A percentile compares a stretch with the other conserved stretches of the same genome.
phyloP scores from a whole-genome alignment of 2,797 vertebrate genomes.

The Coreius guichenoti region DNA sequence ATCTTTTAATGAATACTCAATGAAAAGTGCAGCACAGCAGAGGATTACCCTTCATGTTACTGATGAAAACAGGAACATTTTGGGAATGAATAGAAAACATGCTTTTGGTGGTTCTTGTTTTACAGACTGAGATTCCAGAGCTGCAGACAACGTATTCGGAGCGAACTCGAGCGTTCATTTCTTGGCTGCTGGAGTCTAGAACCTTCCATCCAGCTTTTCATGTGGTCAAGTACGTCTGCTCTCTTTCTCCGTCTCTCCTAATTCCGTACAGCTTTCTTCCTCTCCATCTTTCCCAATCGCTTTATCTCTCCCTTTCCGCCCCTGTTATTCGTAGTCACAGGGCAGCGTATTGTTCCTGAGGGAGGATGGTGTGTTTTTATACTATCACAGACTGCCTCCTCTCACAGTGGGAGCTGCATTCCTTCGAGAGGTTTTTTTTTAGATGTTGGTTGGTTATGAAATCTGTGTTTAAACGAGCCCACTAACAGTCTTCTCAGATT shows the following conservation, averaged over 20 bases:
- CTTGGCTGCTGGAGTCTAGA: conserved; percentile 91
- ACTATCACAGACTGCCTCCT: conserved; percentile 17
- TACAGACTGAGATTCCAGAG: conserved; percentile 89
- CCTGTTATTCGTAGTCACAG: not conserved
- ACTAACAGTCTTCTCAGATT: not conserved
- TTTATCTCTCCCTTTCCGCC: not conserved
- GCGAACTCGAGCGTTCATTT: conserved; percentile 86
- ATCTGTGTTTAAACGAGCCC: conserved; percentile 10
- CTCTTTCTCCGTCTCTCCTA: not conserved
- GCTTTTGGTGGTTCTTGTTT: conserved; percentile 6
- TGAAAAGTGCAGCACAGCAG: not conserved
- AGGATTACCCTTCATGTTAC: not conserved
- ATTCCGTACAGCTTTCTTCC: not conserved
- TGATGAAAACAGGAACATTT: not conserved
- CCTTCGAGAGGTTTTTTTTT: not conserved
- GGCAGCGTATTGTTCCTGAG: conserved; percentile 3
- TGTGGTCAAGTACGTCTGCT: conserved; percentile 88
- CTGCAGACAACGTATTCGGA: conserved; percentile 87
- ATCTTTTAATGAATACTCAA: not conserved
- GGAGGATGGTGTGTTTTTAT: conserved; percentile 30
- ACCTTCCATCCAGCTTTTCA: conserved; percentile 85
- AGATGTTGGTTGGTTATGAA: conserved; percentile 8
- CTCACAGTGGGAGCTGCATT: conserved; percentile 36
- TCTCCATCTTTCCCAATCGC: not conserved
- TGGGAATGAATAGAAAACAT: not conserved